A percentile compares a stretch with the other conserved stretches of the same genome.
These are phyloP conservation scores for Euura lappo DNA, from an alignment of 1,140 invertebrate genomes.

Conservation along the genomic window DNA sequence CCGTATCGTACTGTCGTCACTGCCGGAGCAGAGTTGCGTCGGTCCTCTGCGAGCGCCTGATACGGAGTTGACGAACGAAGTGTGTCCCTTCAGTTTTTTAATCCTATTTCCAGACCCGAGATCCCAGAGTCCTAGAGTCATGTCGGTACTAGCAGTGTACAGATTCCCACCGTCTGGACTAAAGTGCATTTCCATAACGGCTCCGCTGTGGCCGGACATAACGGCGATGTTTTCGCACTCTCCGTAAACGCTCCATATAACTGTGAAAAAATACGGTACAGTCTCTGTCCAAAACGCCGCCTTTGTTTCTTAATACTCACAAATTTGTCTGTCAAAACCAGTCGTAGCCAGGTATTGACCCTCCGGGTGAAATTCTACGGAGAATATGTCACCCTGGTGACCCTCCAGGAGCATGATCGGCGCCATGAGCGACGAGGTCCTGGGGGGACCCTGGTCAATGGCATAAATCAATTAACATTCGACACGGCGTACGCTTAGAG, in stretches of 20 bases:
- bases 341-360: conserved; percentile 92
- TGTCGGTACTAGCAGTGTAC: conserved; percentile 95
- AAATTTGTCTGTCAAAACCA: conserved; percentile 97
- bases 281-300: too few species aligned
- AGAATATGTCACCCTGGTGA: conserved; percentile 96
- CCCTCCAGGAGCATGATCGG: conserved; percentile 98
- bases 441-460: conserved; percentile 65
- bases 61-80: conserved; percentile 87
- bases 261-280: conserved; percentile 57
- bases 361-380: conserved; percentile 94
- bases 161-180: conserved; percentile 90
- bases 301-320: conserved; percentile 67
- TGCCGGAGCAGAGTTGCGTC: conserved; percentile 88
- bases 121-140: conserved; percentile 96
- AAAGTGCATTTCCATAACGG: conserved; percentile 95
- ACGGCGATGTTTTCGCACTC: conserved; percentile 97
- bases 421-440: conserved; percentile 88
- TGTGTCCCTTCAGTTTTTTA: conserved; percentile 92
- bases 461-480: conserved; percentile 12
- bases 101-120: conserved; percentile 84
- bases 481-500: too few species aligned
- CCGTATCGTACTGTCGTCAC: conserved; percentile 93
- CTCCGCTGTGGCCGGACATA: conserved; percentile 94
- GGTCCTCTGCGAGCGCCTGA: conserved; percentile 83
- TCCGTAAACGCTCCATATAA: conserved; percentile 96